Evolutionary conservation across 1,140 invertebrate species (phyloP).

Genomic region (Zophobas morio): DNA sequence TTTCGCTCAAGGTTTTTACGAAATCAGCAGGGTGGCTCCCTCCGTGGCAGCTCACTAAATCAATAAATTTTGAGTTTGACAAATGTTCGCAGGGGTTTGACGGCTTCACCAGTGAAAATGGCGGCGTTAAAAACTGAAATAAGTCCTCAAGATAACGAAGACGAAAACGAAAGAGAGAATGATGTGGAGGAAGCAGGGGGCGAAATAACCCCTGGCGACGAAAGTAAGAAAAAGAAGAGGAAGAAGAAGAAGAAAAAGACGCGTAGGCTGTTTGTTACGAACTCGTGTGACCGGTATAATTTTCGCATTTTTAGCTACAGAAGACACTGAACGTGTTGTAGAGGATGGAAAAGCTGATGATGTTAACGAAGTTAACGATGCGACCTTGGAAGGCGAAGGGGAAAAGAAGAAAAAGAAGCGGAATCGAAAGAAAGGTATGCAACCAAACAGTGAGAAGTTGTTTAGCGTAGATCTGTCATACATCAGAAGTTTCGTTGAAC

Average conservation of each 20-base stretch:
- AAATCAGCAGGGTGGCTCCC: no score
- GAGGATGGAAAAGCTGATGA: slow-evolving; percentile 66
- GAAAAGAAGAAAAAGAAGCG: slow-evolving; percentile 75
- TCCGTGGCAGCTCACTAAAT: no score
- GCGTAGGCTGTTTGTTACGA: slow-evolving; percentile 50
- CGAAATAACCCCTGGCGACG: slow-evolving; percentile 67
- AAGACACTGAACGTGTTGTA: slow-evolving; percentile 63
- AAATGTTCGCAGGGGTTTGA: slow-evolving; percentile 3
- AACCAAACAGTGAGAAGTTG: no score
- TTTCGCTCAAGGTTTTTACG: no score
- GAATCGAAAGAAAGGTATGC: slow-evolving; percentile 69
- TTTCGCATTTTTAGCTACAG: slow-evolving; percentile 49
- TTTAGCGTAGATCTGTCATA: no score
- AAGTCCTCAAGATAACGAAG: slow-evolving; percentile 59
- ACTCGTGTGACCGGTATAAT: neutral
- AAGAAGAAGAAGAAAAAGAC: slow-evolving; percentile 71
- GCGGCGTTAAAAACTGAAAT: slow-evolving; percentile 66
- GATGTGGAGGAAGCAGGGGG: slow-evolving; percentile 62
- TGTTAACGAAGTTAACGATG: slow-evolving; percentile 67
- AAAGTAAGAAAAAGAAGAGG: slow-evolving; percentile 78
- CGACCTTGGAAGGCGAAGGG: neutral
- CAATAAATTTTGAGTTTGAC: no score
- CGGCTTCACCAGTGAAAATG: slow-evolving; percentile 59
- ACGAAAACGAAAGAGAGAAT: slow-evolving; percentile 64
- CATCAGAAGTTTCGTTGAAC: no score